Base-by-base conservation (phyloP, 2,113 vertebrate species). In the Myrmecophaga tridactyla region DNA sequence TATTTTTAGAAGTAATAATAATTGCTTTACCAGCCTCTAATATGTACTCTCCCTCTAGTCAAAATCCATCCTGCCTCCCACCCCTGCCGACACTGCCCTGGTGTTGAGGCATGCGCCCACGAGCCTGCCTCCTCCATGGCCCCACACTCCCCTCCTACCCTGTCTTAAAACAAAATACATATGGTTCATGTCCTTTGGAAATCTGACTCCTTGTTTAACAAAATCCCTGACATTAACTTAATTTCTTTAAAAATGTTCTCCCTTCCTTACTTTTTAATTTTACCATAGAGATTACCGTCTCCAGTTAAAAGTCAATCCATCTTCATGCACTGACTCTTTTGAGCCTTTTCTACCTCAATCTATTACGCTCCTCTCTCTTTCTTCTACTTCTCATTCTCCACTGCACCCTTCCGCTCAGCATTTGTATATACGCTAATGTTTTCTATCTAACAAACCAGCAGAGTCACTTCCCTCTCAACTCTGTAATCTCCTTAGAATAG, bases 241-340 rank as follows among this genome's bases (percentile, higher is more conserved):
- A 62, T 48, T 93, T 48, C 4, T 81, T 96, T 81, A 70, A 76
- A 18, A 51, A 78, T 43, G 27, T 23, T 65, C n/a, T 69, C 17
- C 46, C n/a, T 13, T 75, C 29, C 46, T 15, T 78, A 21, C 17
- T 27, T 14, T 21, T 62, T 76, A 21, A 6, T 46, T 13, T 31
- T 60, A 67, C 8, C 7, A 70, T 77, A 15, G 9, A 62, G 29
- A 1, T 13, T 82, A 23, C 81, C 36, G n/a, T 21, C 48, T 95
- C 18, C 34, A 58, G 3, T 41, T 21, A 60, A 69, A 69, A 95
- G 25, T 70, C 65, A 93, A n/a, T 53, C 34, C 51, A 58, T 85
- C 46, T 14, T 69, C 46, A 84, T 81, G 36, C 36, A 41, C 12
- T 58, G 43, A n/a, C 5, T 25, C 39, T 65, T 27, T 11, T 27